These are phyloP conservation scores for Ophioninae sp. DNA, from an alignment of 2,888 invertebrate species.

Conservation along the genomic window DNA sequence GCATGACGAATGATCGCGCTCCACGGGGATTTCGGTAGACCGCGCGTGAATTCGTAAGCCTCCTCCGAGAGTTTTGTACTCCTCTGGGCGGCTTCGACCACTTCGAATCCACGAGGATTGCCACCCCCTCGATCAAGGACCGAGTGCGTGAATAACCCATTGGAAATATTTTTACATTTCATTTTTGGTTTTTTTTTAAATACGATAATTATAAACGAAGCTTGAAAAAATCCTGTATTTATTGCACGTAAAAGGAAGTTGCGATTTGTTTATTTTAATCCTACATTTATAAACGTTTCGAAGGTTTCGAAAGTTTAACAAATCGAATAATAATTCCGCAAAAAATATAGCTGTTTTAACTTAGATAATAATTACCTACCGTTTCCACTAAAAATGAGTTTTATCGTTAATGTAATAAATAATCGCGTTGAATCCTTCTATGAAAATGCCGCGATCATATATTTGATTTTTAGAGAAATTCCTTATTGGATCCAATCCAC, in stretches of 20 bases:
- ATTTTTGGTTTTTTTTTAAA: no score
- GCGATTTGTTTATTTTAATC: not conserved
- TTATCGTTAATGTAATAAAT: no score
- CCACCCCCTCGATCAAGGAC: conserved; percentile 27
- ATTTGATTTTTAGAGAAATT: no score
- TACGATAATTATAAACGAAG: not conserved
- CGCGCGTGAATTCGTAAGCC: conserved; percentile 65
- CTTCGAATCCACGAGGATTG: conserved; percentile 26
- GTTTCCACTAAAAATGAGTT: no score
- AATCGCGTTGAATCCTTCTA: no score
- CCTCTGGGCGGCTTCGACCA: conserved; percentile 18
- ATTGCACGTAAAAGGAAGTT: not conserved
- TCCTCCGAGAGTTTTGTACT: conserved; percentile 55
- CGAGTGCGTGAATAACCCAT: not conserved
- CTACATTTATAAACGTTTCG: conserved; percentile 1
- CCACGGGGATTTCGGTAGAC: conserved; percentile 75
- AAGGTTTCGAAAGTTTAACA: not conserved
- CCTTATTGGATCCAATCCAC: no score
- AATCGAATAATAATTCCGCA: conserved; percentile 4
- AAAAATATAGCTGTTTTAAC: no score
- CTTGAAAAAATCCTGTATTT: not conserved
- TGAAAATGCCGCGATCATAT: no score
- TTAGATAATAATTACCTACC: no score
- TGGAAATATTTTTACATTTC: not conserved
- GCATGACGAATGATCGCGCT: conserved; percentile 79